phyloP scores from a whole-genome alignment of 2,888 invertebrate species.

The Microchrysa polita region DNA sequence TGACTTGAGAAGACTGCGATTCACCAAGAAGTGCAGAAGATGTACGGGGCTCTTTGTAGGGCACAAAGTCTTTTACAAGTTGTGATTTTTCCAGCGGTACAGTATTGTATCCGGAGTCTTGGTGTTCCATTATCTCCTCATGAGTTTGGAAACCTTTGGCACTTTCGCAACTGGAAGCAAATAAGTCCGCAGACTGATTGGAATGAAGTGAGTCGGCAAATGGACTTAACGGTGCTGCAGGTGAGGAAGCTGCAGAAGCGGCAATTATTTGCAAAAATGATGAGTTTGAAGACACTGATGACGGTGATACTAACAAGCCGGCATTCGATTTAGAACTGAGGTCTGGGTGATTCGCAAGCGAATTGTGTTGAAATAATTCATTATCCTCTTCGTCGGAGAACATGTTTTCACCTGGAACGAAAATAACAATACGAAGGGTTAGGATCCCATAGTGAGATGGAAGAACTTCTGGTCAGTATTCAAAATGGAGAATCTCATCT shows the following conservation, averaged over 20 bases:
- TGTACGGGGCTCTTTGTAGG: not conserved
- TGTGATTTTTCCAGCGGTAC: not conserved
- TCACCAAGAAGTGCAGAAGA: constrained; percentile 11
- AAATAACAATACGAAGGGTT: too few relatives aligned
- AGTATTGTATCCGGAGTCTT: constrained; percentile 42
- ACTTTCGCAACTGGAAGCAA: not conserved
- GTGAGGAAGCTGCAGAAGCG: not conserved
- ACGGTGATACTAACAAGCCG: not conserved
- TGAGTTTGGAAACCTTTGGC: not conserved
- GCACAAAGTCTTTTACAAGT: not conserved
- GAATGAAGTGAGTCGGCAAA: not conserved
- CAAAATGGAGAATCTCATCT: too few relatives aligned
- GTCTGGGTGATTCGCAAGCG: not conserved
- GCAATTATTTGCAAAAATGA: not conserved
- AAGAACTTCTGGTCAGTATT: too few relatives aligned
- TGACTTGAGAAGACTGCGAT: not conserved
- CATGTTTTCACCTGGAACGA: constrained; percentile 6
- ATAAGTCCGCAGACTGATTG: not conserved
- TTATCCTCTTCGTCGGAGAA: constrained; percentile 22
- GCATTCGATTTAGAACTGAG: not conserved
- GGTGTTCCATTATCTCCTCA: not conserved
- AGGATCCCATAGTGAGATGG: too few relatives aligned
- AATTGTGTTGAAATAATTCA: not conserved
- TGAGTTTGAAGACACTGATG: not conserved
- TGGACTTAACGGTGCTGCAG: not conserved